phyloP scores from a whole-genome alignment of 2,113 vertebrate species.

The Egretta garzetta region DNA sequence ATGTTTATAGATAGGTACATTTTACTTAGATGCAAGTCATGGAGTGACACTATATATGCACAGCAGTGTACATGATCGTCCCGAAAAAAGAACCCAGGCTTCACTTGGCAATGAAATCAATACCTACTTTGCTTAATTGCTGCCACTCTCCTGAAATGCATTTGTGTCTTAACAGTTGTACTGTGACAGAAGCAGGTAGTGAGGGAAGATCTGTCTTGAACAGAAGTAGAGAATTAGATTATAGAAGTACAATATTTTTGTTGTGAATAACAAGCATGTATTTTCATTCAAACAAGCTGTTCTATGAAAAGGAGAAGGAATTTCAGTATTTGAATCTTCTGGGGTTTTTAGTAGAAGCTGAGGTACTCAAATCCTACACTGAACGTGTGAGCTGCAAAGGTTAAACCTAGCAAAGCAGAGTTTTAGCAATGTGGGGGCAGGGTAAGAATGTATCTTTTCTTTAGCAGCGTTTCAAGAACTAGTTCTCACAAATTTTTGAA shows the following conservation, averaged over 20 bases:
- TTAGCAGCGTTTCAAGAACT: neutral
- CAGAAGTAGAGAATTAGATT: neutral
- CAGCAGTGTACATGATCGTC: fast-evolving
- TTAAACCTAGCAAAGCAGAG: neutral
- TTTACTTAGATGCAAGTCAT: neutral
- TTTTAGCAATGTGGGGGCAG: slow-evolving; percentile 1
- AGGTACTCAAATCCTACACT: neutral
- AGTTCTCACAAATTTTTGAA: slow-evolving; percentile 40
- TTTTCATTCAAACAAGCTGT: neutral
- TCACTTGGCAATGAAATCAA: neutral
- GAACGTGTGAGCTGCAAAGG: neutral
- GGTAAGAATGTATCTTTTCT: slow-evolving; percentile 53
- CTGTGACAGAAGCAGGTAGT: neutral
- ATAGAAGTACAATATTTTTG: neutral
- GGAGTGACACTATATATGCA: neutral
- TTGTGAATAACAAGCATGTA: neutral
- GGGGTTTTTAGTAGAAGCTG: neutral
- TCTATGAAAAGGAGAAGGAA: neutral
- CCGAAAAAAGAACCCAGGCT: neutral
- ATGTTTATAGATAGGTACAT: neutral
- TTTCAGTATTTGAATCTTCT: neutral
- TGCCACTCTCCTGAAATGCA: neutral
- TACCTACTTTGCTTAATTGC: neutral
- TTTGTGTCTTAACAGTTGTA: neutral
- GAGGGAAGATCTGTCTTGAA: neutral